Base-by-base conservation (phyloP, 2,888 invertebrate species). In the Orthosia cruda region DNA sequence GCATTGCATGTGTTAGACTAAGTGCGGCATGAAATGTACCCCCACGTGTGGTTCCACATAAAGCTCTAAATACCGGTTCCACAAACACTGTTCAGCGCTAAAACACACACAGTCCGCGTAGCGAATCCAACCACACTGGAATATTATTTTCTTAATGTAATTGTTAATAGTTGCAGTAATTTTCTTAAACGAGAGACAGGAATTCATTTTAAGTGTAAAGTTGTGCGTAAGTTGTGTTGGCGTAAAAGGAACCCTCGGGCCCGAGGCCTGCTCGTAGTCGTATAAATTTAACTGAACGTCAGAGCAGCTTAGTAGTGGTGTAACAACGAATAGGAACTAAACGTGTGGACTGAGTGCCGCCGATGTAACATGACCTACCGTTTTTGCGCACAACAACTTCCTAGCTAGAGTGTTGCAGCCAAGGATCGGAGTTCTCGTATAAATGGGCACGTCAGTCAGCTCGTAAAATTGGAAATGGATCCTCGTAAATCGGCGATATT, bases 391-490 rank as follows among this genome's bases (percentile, higher is more conserved):
- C 74, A 71, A 78, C 86, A 66, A 86, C 80, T 85, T 88, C 87
- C 88, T 86, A 80, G 84, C 78, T 76, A 87, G 76, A 87, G 73
- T 78, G 76, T 85, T 84, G 81, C 80, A 79, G 66, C 71, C 32
- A 80, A 89, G 88, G 89, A 91, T 89, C 88, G 85, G 90, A 90
- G 94, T 83, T 92, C 93, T 90, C 78, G 79, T 85, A 88, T 89
- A 91, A 90, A 89, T 94, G 93, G 93, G 73, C 91, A 89, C 90
- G 91, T 94, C 92, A 93, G 90, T 89, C 88, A 88, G 92, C 90
- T 94, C 94, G 90, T 95, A 95, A 95, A 95, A 93, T 94, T 91
- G 91, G 90, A 94, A 94, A 94, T 93, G 92, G 91, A 93, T 94
- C 91, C 92, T 94, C 94, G 93, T 94, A 95, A 95, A 95, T 94